Base-by-base conservation (phyloP, 2,113 vertebrate genomes). In the Brienomyrus longianalis region DNA sequence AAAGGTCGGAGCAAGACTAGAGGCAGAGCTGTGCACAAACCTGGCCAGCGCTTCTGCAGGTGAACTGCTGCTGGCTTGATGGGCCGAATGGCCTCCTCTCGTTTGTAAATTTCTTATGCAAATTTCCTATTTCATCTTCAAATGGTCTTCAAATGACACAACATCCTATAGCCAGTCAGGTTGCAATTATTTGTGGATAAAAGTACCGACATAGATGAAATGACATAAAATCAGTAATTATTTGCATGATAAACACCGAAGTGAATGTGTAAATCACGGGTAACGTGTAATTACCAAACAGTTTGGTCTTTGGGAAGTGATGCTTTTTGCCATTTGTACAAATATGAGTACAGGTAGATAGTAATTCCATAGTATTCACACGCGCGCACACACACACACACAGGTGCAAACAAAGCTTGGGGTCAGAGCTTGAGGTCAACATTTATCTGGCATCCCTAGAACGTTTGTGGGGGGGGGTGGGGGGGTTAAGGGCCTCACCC, bases 1-100 rank as follows among this genome's bases (percentile, higher is more conserved):
- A 74, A 48, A 85, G 88, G 74, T 91, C 88, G 77, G 47, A 66
- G 84, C 70, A 43, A 90, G 56, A 48, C 62, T 87, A 88, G 88
- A 89, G 90, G 51, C 83, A 39, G 23, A 90, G 87, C 90, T 90
- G 90, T 74, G 86, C 86, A 80, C 39, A 48, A 39, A 19, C 19
- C 74, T 6, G 21, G 17, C 15, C 13, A 50, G 45, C 62, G 48
- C 66, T 59, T 8, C 87, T 48, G 35, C 89, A 89, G 91, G 88
- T 85, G 90, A 45, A 50, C 70, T 23, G 7, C 83, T 80, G 39
- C 2, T 39, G 39, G 39, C 39, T 39, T 2, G 39, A 39, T 39
- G 39, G 39, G 39, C 39, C 39, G 39, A 39, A 39, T 39, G 39
- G 39, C 39, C 39, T 39, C 39, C 39, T 39, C 39, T 39, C 39